Evolutionary conservation across 2,113 vertebrate genomes (phyloP).

Genomic region (Phylloscopus trochilus): DNA sequence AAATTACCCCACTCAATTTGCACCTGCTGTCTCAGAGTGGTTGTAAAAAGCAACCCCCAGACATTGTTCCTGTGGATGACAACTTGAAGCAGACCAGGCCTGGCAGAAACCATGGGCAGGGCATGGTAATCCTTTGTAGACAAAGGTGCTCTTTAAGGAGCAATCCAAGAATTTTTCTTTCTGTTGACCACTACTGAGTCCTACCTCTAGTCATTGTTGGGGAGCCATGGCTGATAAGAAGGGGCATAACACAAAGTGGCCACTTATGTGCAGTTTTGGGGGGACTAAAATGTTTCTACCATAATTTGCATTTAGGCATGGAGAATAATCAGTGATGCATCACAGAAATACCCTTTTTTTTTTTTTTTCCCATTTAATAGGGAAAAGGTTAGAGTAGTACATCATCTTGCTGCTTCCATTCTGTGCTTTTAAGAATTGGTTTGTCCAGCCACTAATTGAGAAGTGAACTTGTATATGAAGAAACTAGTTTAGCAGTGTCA

Average conservation of each 20-base stretch:
- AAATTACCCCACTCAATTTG: background rate
- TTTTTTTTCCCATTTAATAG: conserved; percentile 1
- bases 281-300: background rate
- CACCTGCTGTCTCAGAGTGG: background rate
- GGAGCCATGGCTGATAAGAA: background rate
- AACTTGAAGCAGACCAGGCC: background rate
- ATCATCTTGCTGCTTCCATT: conserved; percentile 35
- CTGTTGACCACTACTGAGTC: background rate
- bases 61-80: accelerated
- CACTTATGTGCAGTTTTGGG: background rate
- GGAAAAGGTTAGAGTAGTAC: conserved; percentile 62
- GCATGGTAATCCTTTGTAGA: background rate
- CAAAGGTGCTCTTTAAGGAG: background rate
- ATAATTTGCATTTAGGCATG: background rate
- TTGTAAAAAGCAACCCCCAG: background rate
- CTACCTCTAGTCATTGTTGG: background rate
- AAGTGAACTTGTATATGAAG: conserved; percentile 3
- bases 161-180: background rate
- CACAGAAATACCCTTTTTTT: conserved; percentile 12
- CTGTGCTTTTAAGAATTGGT: background rate
- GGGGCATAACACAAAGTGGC: background rate
- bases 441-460: conserved; percentile 24
- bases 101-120: background rate
- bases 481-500: background rate
- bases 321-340: conserved; percentile 50